Evolutionary conservation across 2,113 vertebrate species (phyloP), one percentile per base, ranked within the genome.

Genomic region (Pterocles gutturalis): DNA sequence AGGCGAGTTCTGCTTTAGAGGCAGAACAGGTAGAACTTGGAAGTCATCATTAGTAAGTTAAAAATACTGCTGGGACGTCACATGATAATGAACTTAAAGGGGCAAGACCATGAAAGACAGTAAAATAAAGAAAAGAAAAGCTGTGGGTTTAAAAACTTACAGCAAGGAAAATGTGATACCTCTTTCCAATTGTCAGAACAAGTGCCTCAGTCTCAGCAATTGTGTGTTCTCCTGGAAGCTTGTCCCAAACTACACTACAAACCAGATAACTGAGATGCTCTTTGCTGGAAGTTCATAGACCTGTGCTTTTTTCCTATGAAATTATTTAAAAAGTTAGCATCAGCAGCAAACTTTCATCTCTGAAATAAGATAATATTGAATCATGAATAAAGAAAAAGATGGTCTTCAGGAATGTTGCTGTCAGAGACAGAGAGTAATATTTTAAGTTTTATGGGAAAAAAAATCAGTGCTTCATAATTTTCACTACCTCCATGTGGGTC

Each of bases 201-300:
- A 58, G 55, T 41, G 28, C 41, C 41, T 79, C 16, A 13, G 1
- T 31, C 26, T 89, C 33, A 62, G 31, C 19, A 43, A n/a, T 34
- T 16, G 13, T 7, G 5, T 34, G 13, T 17, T 80, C 17, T 61
- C 11, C 28, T 62, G 34, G 31, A 80, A 61, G 2, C 9, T 67
- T 79, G 19, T 16, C 28, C 19, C 31, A 62, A 51, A 22, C 31
- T 51, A 33, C 25, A 29, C 55, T 85, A 34, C 16, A 57, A 73
- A 55, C 22, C 4, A 2, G 16, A 15, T 60, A 70, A 57, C 28
- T 0, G 2, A 80, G 17, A 57, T 57, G 4, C 1, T 76, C 29
- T 69, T 81, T 34, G 7, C 15, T 46, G 9, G 31, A 76, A 71
- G 2, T 41, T 43, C 20, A 49, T 18, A 53, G 24, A 43, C 3